Percentiles rank a stretch among this genome's conserved stretches.
phyloP scores from a whole-genome alignment of 1,140 invertebrate species.

The Hycleus cichorii region DNA sequence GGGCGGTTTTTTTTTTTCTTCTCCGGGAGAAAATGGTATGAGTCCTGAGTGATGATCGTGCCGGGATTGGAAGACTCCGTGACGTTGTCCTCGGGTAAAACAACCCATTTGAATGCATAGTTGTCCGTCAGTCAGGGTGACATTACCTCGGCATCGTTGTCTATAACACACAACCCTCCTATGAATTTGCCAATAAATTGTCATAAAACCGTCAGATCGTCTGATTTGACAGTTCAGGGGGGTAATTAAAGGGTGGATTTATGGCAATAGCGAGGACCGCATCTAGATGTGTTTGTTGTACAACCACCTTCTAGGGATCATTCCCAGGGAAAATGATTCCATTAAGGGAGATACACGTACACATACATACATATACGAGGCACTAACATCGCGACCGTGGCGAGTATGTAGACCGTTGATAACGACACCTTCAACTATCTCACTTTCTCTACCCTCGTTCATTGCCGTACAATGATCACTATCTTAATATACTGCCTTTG shows the following conservation, averaged over 20 bases:
- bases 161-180: constrained; percentile 39
- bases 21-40: neutral
- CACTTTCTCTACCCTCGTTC: too few species aligned
- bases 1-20: neutral
- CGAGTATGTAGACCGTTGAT: constrained; percentile 15
- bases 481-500: constrained; percentile 22
- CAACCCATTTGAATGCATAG: constrained; percentile 62
- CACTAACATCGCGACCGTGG: neutral
- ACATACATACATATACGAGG: neutral
- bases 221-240: constrained; percentile 55
- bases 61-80: constrained; percentile 11
- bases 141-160: constrained; percentile 45
- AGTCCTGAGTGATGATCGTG: constrained; percentile 9
- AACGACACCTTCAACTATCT: constrained; percentile 4
- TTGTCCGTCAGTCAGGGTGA: constrained; percentile 58
- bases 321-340: constrained; percentile 11
- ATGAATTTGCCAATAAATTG: constrained; percentile 54
- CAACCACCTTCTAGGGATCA: constrained; percentile 17
- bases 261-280: constrained; percentile 43
- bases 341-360: constrained; percentile 12
- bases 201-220: constrained; percentile 62
- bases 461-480: constrained; percentile 1
- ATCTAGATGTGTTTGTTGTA: constrained; percentile 30
- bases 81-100: constrained; percentile 43
- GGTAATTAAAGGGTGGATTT: constrained; percentile 62